phyloP scores from a whole-genome alignment of 2,888 invertebrate species.

The Dinocampus coccinellae region DNA sequence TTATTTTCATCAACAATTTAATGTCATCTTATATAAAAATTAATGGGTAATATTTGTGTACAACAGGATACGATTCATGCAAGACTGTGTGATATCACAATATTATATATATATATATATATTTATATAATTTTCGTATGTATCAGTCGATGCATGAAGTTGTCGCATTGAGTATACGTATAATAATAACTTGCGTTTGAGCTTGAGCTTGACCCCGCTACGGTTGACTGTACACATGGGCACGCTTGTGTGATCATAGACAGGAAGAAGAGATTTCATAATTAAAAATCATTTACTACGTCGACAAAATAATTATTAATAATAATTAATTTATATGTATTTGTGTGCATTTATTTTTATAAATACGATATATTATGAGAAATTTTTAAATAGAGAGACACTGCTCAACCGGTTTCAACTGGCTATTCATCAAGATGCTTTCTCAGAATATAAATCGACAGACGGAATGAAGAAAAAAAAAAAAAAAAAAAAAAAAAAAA shows the following conservation, averaged over 20 bases:
- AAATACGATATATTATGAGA: neutral
- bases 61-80: no score
- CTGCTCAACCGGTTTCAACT: conserved; percentile 13
- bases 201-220: conserved; percentile 34
- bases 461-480: neutral
- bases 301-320: neutral
- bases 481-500: neutral
- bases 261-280: neutral
- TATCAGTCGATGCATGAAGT: conserved; percentile 16
- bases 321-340: neutral
- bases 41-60: neutral
- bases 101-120: neutral
- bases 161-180: conserved; percentile 1
- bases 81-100: no score
- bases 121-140: neutral
- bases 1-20: neutral
- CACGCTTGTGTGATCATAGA: neutral
- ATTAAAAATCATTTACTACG: neutral
- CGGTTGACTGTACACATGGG: conserved; percentile 7
- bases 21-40: neutral
- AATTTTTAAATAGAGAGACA: conserved; percentile 5
- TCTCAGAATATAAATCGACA: conserved; percentile 1
- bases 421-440: conserved; percentile 1
- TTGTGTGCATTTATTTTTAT: no score
- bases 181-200: conserved; percentile 32